phyloP scores from a whole-genome alignment of 2,888 invertebrate species.

The Spilosoma lubricipeda region DNA sequence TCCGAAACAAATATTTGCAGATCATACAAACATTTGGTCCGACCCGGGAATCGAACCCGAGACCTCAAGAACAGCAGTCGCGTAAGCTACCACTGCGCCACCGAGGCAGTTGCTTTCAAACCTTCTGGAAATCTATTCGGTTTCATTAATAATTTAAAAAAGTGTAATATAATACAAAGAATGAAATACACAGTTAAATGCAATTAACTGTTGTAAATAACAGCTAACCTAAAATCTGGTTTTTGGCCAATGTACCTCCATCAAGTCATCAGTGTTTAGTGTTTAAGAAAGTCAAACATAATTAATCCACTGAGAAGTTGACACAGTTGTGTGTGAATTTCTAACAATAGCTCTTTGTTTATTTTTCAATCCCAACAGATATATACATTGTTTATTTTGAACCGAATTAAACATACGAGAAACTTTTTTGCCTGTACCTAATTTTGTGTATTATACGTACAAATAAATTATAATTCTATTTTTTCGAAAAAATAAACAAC shows the following conservation, averaged over 20 bases:
- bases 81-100: no score
- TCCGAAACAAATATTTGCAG: no score
- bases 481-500: neutral
- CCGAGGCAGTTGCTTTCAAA: no score
- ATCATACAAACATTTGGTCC: no score
- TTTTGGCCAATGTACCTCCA: neutral
- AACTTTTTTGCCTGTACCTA: neutral
- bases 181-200: neutral
- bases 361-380: neutral
- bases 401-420: neutral
- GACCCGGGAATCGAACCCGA: no score
- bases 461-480: neutral
- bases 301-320: neutral
- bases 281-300: neutral
- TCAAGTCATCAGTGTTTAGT: no score
- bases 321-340: slow-evolving; percentile 8
- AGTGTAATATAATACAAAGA: neutral
- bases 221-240: neutral
- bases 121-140: slow-evolving; percentile 1
- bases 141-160: neutral
- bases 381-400: slow-evolving; percentile 4
- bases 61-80: no score
- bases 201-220: neutral
- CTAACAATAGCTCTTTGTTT: neutral
- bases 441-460: neutral